Evolutionary conservation across 2,888 invertebrate genomes (phyloP).

Genomic region (Mamestra brassicae): DNA sequence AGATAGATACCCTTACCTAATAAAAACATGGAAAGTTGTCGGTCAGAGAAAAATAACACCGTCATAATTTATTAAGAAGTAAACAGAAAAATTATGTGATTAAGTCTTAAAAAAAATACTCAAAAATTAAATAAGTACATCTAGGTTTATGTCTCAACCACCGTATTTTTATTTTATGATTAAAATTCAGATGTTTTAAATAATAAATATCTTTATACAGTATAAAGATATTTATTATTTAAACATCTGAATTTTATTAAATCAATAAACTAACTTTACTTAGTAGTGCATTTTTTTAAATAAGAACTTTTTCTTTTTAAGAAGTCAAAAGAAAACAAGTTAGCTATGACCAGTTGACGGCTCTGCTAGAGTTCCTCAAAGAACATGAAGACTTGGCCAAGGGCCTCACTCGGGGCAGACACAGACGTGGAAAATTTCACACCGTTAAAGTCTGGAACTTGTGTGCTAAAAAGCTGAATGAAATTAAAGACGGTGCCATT

Average conservation of each 20-base stretch:
- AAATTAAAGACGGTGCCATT: constrained; percentile 71
- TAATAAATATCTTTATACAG: too few relatives aligned
- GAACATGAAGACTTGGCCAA: constrained; percentile 78
- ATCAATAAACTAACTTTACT: not conserved
- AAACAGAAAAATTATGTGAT: not conserved
- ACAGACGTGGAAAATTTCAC: constrained; percentile 76
- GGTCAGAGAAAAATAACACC: not conserved
- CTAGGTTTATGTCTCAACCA: not conserved
- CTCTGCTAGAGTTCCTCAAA: constrained; percentile 76
- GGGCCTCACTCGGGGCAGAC: constrained; percentile 74
- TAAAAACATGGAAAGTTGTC: constrained; percentile 9
- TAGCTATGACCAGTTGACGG: constrained; percentile 74
- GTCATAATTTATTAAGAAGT: constrained; percentile 1
- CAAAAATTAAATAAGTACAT: not conserved
- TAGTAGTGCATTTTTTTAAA: not conserved
- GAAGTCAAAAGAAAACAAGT: constrained; percentile 75
- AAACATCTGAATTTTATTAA: too few relatives aligned
- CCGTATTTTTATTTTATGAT: not conserved
- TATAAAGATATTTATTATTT: too few relatives aligned
- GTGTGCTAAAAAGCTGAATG: constrained; percentile 78
- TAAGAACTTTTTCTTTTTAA: constrained; percentile 45
- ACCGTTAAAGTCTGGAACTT: constrained; percentile 78
- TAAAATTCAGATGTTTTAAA: not conserved
- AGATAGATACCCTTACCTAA: constrained; percentile 38
- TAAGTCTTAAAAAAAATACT: not conserved